Percentiles rank a stretch among this genome's conserved stretches.
Evolutionary conservation across 2,113 vertebrate genomes (phyloP).

Genomic region (Rhegmatorhina hoffmannsi): DNA sequence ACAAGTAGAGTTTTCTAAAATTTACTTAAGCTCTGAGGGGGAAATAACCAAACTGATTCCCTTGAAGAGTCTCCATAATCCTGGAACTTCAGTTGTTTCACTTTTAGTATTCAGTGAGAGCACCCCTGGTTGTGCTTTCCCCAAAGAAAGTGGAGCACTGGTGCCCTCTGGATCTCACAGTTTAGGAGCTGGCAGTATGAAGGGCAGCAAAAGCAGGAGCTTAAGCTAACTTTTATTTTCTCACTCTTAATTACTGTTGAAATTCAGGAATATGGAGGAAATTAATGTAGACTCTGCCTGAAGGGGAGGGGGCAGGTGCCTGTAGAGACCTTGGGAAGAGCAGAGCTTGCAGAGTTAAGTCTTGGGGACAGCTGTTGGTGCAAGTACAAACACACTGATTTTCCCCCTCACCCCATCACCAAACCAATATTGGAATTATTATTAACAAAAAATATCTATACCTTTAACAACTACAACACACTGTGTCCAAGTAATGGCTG

Average conservation of each 20-base stretch:
- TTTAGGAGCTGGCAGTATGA: background rate
- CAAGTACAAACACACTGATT: background rate
- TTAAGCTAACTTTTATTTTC: too few species aligned
- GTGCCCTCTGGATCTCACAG: background rate
- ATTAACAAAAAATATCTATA: background rate
- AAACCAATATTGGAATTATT: background rate
- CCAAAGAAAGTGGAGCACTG: background rate
- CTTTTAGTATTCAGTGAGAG: accelerated
- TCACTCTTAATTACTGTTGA: background rate
- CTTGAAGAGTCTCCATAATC: background rate
- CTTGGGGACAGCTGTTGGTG: background rate
- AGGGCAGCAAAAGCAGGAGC: background rate
- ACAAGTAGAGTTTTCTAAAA: background rate
- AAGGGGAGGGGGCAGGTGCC: background rate
- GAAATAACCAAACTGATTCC: background rate
- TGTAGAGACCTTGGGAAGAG: background rate
- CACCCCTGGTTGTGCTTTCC: background rate
- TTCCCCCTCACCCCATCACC: accelerated
- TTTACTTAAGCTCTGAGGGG: background rate
- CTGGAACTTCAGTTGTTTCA: background rate
- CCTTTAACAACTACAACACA: background rate
- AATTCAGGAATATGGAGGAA: background rate
- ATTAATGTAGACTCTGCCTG: background rate
- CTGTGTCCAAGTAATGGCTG: background rate
- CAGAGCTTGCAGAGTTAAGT: background rate